These are phyloP conservation scores for Synanthedon vespiformis DNA, from an alignment of 2,888 invertebrate genomes.

Conservation along the genomic window DNA sequence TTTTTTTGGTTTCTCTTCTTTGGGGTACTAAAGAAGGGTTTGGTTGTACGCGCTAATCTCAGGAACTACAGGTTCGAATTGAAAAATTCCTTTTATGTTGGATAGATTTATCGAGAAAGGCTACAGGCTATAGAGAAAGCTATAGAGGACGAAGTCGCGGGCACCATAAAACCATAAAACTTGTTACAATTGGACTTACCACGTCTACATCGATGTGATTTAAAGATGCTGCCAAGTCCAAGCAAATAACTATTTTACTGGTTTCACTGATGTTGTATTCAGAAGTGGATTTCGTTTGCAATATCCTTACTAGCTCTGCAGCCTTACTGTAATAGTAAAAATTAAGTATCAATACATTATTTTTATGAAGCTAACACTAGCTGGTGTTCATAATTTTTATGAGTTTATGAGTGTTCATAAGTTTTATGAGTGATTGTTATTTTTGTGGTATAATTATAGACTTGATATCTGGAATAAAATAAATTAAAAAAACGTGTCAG, in stretches of 20 bases:
- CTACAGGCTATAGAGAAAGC: too few species aligned
- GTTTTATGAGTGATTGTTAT: background rate
- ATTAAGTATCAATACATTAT: background rate
- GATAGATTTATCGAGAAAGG: too few species aligned
- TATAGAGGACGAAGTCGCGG: too few species aligned
- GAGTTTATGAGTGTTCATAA: background rate
- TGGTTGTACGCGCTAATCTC: too few species aligned
- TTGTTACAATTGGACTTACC: slow-evolving; percentile 26
- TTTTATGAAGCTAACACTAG: background rate
- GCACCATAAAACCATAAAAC: too few species aligned
- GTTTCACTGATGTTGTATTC: slow-evolving; percentile 61
- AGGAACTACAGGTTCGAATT: too few species aligned
- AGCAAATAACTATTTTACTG: slow-evolving; percentile 71
- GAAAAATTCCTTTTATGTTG: too few species aligned
- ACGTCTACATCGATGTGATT: slow-evolving; percentile 64
- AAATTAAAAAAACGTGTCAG: too few species aligned
- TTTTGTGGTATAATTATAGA: too few species aligned
- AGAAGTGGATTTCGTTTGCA: slow-evolving; percentile 50
- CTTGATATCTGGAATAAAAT: too few species aligned
- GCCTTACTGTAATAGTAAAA: slow-evolving; percentile 53
- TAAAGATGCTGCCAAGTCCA: slow-evolving; percentile 70
- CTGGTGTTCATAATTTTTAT: background rate
- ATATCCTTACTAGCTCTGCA: slow-evolving; percentile 59
- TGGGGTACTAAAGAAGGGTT: too few species aligned
- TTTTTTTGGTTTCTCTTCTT: too few species aligned